phyloP scores from a whole-genome alignment of 2,797 vertebrate genomes.

The Coendou prehensilis region DNA sequence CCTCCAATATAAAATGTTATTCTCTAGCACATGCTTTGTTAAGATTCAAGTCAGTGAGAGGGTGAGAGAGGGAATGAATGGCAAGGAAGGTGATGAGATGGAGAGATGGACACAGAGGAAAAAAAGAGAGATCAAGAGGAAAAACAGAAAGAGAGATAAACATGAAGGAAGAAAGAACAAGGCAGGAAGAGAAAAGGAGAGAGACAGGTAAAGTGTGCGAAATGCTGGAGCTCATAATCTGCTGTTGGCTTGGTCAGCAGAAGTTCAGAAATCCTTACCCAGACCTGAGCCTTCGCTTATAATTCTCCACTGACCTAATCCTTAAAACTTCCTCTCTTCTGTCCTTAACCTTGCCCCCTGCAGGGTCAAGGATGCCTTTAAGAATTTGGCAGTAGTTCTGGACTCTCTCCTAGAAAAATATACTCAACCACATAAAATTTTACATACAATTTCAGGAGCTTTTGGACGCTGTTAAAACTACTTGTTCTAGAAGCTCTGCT shows the following conservation, averaged over 20 bases:
- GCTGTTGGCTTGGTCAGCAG: not conserved
- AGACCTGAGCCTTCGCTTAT: not conserved
- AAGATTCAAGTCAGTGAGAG: not conserved
- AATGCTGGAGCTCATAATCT: not conserved
- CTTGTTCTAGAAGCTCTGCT: slow-evolving; percentile 44
- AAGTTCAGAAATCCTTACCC: slow-evolving; percentile 17
- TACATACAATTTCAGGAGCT: slow-evolving; percentile 52
- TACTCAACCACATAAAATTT: not conserved
- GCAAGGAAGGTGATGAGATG: fast-evolving
- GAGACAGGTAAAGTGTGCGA: not conserved
- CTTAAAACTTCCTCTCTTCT: slow-evolving; percentile 15
- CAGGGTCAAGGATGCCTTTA: slow-evolving; percentile 54
- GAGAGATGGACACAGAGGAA: not conserved
- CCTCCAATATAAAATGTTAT: not conserved
- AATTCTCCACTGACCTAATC: slow-evolving; percentile 22
- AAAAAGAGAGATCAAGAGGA: not conserved
- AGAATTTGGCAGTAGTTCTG: slow-evolving; percentile 60
- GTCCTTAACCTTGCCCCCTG: slow-evolving; percentile 18
- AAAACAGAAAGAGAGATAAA: not conserved
- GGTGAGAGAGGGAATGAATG: not conserved
- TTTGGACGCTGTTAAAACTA: not conserved
- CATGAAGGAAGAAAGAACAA: not conserved
- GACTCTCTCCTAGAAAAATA: slow-evolving; percentile 67
- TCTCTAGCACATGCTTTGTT: not conserved
- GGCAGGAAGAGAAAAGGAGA: not conserved